Evolutionary conservation across 2,888 invertebrate species (phyloP), one percentile per base, ranked within the genome.

Genomic region (Aplocera efformata): DNA sequence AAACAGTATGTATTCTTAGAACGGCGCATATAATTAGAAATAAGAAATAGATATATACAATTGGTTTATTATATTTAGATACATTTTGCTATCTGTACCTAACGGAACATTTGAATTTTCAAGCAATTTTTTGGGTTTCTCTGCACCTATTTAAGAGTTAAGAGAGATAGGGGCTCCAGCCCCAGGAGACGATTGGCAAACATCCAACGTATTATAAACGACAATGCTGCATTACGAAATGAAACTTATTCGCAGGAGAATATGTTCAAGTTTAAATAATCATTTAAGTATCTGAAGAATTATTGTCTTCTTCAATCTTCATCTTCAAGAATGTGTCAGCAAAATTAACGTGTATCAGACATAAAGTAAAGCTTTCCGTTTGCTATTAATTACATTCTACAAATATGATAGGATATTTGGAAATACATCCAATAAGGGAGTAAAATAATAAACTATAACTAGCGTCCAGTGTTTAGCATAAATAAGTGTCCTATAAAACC

Each of bases 121-220:
- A 30, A 23, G 29, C 20, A 33, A 33, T 10, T 30, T 24, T 34
- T 30, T 35, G 29, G 21, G 26, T 30, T 44, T 40, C 34, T 32
- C 44, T 40, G 38, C 38, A 38, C 42, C 39, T 41, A 39, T 42
- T 33, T 40, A 35, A 23, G 22, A 44, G 44, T 52, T 41, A 50
- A 51, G 48, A 46, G 51, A n/a, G n/a, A n/a, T n/a, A n/a, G n/a
- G n/a, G 58, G 56, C 52, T 54, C 53, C 49, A 59, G 60, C 58
- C 57, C 58, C 56, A 58, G 49, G 51, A 58, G 55, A 67, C 48
- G 50, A 50, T 65, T 74, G 72, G 73, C 72, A 55, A 42, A 34
- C 13, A 41, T 63, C 72, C 72, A 74, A 66, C 56, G 42, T 53
- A 51, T 56, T 59, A 59, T 60, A 57, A 62, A 53, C 54, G 44